A percentile compares a stretch with the other conserved stretches of the same genome.
Evolutionary conservation across 2,797 vertebrate genomes (phyloP).

Genomic region (Epinephelus awoara): DNA sequence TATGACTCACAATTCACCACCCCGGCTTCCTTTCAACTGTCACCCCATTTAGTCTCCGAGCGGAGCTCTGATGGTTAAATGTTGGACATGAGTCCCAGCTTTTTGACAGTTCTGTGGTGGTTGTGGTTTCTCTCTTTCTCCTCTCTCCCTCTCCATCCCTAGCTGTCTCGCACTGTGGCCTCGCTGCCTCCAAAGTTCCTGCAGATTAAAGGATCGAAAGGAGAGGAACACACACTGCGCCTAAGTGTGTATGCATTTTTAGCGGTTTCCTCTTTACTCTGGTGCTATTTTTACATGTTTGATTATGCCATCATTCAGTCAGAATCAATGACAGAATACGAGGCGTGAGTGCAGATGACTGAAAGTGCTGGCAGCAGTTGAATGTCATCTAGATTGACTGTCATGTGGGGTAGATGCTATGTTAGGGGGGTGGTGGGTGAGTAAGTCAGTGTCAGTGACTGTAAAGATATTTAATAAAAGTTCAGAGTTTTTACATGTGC

Average conservation of each 20-base stretch:
- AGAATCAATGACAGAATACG: conserved; percentile 62
- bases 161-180: conserved; percentile 51
- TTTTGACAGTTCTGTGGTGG: conserved; percentile 71
- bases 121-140: conserved; percentile 69
- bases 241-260: conserved; percentile 62
- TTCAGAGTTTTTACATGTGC: conserved; percentile 34
- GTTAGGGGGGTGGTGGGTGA: conserved; percentile 23
- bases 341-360: conserved; percentile 43
- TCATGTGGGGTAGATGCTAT: conserved; percentile 40
- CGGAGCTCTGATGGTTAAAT: conserved; percentile 56
- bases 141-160: conserved; percentile 18
- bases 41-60: conserved; percentile 61
- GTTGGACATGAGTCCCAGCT: conserved; percentile 62
- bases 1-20: conserved; percentile 67
- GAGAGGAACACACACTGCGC: conserved; percentile 68
- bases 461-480: conserved; percentile 30
- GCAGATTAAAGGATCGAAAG: conserved; percentile 52
- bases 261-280: conserved; percentile 60
- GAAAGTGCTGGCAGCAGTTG: conserved; percentile 41
- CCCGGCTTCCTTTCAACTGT: conserved; percentile 66
- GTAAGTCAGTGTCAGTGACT: conserved; percentile 35
- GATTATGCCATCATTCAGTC: conserved; percentile 70
- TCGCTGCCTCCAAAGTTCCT: conserved; percentile 46
- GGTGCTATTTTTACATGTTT: conserved; percentile 68
- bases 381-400: conserved; percentile 39